Evolutionary conservation across 1,140 invertebrate genomes (phyloP), one percentile per base, ranked within the genome.

Genomic region (Drosophila pachea): DNA sequence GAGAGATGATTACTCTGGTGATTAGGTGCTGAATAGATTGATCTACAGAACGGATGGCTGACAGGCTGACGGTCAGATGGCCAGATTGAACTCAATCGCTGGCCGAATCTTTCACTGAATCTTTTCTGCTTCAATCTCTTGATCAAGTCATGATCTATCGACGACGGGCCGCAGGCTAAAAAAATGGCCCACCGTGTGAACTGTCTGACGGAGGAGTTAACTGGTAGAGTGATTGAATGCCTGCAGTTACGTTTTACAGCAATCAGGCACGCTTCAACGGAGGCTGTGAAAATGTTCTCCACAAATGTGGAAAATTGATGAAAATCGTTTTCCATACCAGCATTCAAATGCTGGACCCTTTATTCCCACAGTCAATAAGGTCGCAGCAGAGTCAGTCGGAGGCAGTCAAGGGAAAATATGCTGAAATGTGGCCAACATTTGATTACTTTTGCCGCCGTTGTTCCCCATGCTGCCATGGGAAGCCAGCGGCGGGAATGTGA

Each of bases 351-450:
- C 12, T 53, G 40, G 31, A 22, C 38, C 31, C 43, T 36, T 52
- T 59, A 50, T 50, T 14, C 32, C 32, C 65, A 60, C 33, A 62
- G 61, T 71, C 66, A 61, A 58, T 75, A 56, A 56, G 50, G n/a
- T 36, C 7, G 59, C 64, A 69, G 73, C 60, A 68, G 22, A 22
- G 1, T 22, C 22, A 22, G 5, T 42, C 40, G 1, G 55, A 38
- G 60, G 56, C 59, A 64, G 38, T 35, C 33, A 49, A 43, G 36
- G 42, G 60, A 50, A 61, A 68, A 68, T 60, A 50, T 55, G 55
- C n/a, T 47, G 69, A 73, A 63, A 62, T 79, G 69, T 81, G 77
- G 60, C 69, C 73, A 76, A 76, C 77, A 79, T 81, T 79, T 79
- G 77, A 81, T 81, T 82, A 82, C 74, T 71, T 77, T 74, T 48